Evolutionary conservation across 2,888 invertebrate genomes (phyloP), one percentile per base, ranked within the genome.

Genomic region (Plagodis pulveraria): DNA sequence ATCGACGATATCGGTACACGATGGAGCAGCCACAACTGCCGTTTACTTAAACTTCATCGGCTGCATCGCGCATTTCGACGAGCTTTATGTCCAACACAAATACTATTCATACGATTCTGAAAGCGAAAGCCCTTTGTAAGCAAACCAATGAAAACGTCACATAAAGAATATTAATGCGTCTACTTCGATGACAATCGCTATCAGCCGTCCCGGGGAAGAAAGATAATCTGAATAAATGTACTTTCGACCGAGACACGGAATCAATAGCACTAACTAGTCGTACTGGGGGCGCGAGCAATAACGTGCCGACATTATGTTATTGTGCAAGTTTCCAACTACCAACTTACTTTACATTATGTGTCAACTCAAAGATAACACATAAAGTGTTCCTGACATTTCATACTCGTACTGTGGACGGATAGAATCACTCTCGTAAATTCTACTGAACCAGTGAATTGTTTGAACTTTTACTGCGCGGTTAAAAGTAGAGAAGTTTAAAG

Each of bases 151-250:
- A 56, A 55, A 45, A 45, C 56, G 50, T 46, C 41, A 46, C 50
- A 50, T 56, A 35, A 46, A 56, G n/a, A 34, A 56, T 12, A 40
- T 34, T 50, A 56, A 56, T 50, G 56, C 8, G 36, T 40, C 56
- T 22, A 50, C 45, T 56, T 56, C 7, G 50, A 50, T 40, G 45
- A 56, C 45, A 45, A 50, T 46, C 45, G 50, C 50, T 45, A 22
- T 43, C 12, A 40, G 34, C 22, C 45, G n/a, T 22, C 50, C 12
- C 12, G 45, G 50, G 32, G 35, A 45, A 35, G 41, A 38, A 48
- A 50, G 33, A 49, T 55, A 49, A 55, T 55, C 55, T 44, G 33
- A 49, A 49, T 49, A 49, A 49, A 55, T 44, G 49, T 55, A 47
- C 35, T 33, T 8, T 33, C 45, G 6, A 9, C 42, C 12, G 12